A percentile compares a stretch with the other conserved stretches of the same genome.
Conservation (phyloP, 2,797 vertebrate species). For the Lepus townsendii region DNA sequence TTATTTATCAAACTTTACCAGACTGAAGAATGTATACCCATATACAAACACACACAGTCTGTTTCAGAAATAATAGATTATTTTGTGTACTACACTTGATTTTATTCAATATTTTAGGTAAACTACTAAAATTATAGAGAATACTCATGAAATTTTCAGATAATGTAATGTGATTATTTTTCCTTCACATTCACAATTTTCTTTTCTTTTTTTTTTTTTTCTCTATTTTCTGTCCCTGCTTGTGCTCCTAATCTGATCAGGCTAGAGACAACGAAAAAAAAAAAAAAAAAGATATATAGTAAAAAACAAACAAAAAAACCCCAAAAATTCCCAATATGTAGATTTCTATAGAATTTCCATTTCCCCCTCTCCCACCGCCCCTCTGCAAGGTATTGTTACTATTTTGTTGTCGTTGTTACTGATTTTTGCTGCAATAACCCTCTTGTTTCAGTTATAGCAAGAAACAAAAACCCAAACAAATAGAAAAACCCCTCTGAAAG, state of each 20-base stretch:
- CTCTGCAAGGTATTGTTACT: slow-evolving; percentile 77
- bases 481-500: slow-evolving; percentile 94
- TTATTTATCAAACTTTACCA: not conserved
- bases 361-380: slow-evolving; percentile 67
- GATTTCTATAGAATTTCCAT: slow-evolving; percentile 82
- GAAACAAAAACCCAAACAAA: slow-evolving; percentile 90
- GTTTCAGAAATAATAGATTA: not conserved
- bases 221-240: slow-evolving; percentile 78
- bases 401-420: slow-evolving; percentile 56
- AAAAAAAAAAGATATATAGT: slow-evolving; percentile 66
- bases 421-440: slow-evolving; percentile 81
- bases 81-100: not conserved
- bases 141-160: not conserved
- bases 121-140: not conserved
- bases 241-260: slow-evolving; percentile 86
- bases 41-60: not conserved
- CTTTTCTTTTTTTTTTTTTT: not conserved
- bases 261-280: slow-evolving; percentile 84
- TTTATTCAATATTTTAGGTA: not conserved
- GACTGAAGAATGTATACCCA: not conserved
- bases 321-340: slow-evolving; percentile 73
- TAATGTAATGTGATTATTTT: not conserved
- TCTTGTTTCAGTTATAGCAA: slow-evolving; percentile 85
- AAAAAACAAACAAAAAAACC: not conserved
- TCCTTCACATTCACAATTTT: not conserved